phyloP scores from a whole-genome alignment of 2,797 vertebrate species.

The Sebastes elongatus region DNA sequence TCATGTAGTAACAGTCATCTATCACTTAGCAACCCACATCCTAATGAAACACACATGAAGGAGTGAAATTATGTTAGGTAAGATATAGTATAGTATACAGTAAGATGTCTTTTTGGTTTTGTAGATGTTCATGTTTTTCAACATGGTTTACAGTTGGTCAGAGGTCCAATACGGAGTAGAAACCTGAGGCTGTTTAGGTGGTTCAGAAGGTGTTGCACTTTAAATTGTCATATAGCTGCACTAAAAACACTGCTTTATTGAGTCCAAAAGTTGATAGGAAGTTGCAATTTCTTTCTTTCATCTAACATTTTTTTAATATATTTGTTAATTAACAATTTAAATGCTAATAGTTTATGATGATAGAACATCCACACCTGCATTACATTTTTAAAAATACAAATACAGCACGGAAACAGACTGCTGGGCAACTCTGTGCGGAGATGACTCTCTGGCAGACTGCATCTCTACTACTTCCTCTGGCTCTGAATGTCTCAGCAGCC shows the following conservation, averaged over 20 bases:
- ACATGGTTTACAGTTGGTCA: neutral
- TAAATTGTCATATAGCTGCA: neutral
- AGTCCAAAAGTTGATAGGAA: neutral
- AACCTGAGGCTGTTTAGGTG: neutral
- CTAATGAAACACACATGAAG: neutral
- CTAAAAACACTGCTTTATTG: neutral
- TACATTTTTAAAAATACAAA: neutral
- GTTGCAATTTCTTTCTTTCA: neutral
- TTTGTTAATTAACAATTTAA: neutral
- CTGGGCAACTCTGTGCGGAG: neutral
- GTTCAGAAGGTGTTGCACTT: neutral
- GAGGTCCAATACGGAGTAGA: neutral
- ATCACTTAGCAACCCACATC: neutral
- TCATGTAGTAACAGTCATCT: slow-evolving; percentile 6
- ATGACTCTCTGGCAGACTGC: neutral
- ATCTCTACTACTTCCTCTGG: neutral
- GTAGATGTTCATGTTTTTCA: neutral
- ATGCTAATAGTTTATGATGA: neutral
- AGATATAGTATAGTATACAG: neutral
- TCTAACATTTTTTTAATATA: neutral
- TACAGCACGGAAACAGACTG: neutral
- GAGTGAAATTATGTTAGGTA: neutral
- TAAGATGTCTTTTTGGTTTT: neutral
- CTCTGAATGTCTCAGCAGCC: neutral
- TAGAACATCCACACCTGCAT: neutral